A percentile compares a stretch with the other conserved stretches of the same genome.
Conservation (phyloP, 2,113 vertebrate genomes). For the Heloderma charlesbogerti region DNA sequence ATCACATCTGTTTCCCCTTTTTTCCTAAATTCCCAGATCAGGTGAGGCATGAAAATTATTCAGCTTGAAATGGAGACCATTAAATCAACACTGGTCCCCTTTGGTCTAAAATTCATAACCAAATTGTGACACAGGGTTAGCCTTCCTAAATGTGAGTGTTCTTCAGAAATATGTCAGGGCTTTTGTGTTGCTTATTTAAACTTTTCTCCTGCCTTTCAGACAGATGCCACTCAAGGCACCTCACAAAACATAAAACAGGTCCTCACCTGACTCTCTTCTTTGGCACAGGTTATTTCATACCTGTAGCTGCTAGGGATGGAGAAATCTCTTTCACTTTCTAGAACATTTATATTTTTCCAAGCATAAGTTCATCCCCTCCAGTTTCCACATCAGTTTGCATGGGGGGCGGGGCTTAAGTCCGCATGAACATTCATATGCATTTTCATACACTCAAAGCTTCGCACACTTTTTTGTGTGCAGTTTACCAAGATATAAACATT, state of each 20-base stretch:
- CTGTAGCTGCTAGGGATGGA: no score
- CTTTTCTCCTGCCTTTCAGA: not conserved
- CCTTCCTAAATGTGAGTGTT: not conserved
- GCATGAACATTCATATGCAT: no score
- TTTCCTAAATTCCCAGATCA: not conserved
- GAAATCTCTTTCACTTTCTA: no score
- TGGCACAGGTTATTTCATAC: no score
- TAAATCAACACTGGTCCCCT: not conserved
- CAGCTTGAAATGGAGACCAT: not conserved
- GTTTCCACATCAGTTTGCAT: no score
- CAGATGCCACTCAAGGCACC: not conserved
- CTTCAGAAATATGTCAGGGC: not conserved
- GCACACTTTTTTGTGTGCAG: no score
- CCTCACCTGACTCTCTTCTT: no score
- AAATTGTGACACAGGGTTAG: not conserved
- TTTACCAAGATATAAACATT: no score
- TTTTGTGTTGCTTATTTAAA: not conserved
- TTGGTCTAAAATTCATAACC: not conserved
- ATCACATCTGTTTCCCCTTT: slow-evolving; percentile 4
- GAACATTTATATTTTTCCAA: no score
- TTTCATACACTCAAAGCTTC: no score
- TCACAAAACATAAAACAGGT: not conserved
- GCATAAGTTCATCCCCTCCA: no score
- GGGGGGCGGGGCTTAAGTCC: no score
- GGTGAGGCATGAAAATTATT: not conserved